A percentile compares a stretch with the other conserved stretches of the same genome.
These are phyloP conservation scores for Xestia ashworthii DNA, from an alignment of 2,888 invertebrate genomes.

Conservation along the genomic window DNA sequence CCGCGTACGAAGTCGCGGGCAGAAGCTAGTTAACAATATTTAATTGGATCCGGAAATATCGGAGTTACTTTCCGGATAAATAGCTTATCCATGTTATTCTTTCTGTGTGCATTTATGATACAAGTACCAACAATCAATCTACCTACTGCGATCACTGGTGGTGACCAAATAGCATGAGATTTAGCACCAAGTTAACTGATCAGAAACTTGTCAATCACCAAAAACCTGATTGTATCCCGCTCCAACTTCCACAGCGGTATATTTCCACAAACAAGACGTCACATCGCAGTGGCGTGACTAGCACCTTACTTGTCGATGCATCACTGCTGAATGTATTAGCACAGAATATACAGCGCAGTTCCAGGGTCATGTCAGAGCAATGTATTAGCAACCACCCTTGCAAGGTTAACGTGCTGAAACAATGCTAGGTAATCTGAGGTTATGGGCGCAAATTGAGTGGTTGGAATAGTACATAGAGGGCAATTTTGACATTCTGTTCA, in stretches of 20 bases:
- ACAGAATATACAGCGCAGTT: slow-evolving; percentile 14
- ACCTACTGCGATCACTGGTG: too few relatives aligned
- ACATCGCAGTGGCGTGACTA: slow-evolving; percentile 46
- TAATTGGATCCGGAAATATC: too few relatives aligned
- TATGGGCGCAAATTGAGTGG: neutral
- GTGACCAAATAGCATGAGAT: neutral
- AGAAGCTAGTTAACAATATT: too few relatives aligned
- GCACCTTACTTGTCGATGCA: slow-evolving; percentile 53
- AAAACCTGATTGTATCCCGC: neutral
- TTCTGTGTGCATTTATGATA: too few relatives aligned
- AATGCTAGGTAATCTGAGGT: slow-evolving; percentile 10
- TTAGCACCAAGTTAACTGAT: neutral
- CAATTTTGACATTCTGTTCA: neutral
- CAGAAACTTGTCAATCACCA: neutral
- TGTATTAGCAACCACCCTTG: neutral
- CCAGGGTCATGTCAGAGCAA: neutral
- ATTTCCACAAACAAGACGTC: slow-evolving; percentile 38
- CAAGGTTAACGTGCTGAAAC: slow-evolving; percentile 13
- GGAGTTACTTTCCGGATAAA: too few relatives aligned
- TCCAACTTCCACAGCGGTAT: neutral
- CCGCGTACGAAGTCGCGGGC: too few relatives aligned
- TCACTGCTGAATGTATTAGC: slow-evolving; percentile 41
- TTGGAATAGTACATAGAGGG: neutral
- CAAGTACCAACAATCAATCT: too few relatives aligned
- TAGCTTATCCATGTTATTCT: too few relatives aligned